These are phyloP conservation scores for Peromyscus attwateri DNA, from an alignment of 2,797 vertebrate genomes.

Conservation along the genomic window DNA sequence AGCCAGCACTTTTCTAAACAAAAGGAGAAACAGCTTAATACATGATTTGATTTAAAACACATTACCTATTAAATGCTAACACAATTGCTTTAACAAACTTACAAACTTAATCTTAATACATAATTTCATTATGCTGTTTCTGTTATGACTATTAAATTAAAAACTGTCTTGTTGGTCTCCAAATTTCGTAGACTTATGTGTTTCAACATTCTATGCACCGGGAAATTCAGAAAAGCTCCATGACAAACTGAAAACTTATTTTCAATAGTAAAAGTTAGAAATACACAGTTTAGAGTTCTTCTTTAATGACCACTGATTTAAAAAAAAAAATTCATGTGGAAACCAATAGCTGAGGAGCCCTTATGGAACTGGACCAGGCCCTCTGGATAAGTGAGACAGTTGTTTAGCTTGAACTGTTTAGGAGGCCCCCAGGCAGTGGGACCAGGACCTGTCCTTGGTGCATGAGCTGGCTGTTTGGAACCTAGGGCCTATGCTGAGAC, in stretches of 20 bases:
- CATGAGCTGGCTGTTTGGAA: too few relatives aligned
- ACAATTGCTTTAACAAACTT: not conserved
- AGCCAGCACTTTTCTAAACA: not conserved
- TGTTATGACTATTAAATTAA: not conserved
- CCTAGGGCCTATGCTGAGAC: too few relatives aligned
- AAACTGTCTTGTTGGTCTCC: not conserved
- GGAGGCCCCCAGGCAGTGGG: too few relatives aligned
- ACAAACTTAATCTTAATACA: not conserved
- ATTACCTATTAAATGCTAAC: not conserved
- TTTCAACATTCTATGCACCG: not conserved
- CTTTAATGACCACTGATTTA: not conserved
- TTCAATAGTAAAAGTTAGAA: not conserved
- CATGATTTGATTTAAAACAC: not conserved
- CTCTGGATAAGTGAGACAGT: too few relatives aligned
- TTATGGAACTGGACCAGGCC: too few relatives aligned
- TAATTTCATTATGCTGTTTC: not conserved
- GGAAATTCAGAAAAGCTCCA: not conserved
- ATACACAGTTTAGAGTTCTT: not conserved
- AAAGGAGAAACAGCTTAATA: not conserved
- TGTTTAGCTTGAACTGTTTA: too few relatives aligned
- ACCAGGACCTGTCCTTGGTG: too few relatives aligned
- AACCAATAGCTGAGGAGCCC: too few relatives aligned
- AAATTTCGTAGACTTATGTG: not conserved
- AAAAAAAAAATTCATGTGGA: not conserved
- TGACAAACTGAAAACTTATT: not conserved